These are phyloP conservation scores for Aplysina aerophoba DNA, from an alignment of 37 sponge, comb jelly and placozoan genomes.

Conservation along the genomic window DNA sequence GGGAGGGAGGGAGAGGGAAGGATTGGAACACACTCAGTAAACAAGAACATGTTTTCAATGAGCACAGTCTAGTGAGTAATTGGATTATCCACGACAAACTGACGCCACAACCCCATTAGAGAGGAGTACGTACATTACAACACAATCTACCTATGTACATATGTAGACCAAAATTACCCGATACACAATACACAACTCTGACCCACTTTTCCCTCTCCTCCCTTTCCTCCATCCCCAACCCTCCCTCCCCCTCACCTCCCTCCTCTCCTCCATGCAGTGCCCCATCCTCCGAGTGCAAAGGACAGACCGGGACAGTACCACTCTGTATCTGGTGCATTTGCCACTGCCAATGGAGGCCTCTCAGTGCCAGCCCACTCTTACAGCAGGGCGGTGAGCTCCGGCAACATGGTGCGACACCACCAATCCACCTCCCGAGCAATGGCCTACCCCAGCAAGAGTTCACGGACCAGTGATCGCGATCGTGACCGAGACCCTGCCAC, in stretches of 20 bases:
- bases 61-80: too few relatives aligned
- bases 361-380: too few relatives aligned
- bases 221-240: too few relatives aligned
- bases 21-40: too few relatives aligned
- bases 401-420: slow-evolving; percentile 6
- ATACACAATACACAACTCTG: too few relatives aligned
- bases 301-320: slow-evolving; percentile 18
- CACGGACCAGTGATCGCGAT: neutral
- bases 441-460: slow-evolving; percentile 19
- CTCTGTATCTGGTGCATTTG: slow-evolving; percentile 24
- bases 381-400: neutral
- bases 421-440: slow-evolving; percentile 8
- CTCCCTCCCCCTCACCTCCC: too few relatives aligned
- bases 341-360: neutral
- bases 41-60: too few relatives aligned
- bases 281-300: neutral
- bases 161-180: neutral
- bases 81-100: too few relatives aligned
- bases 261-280: too few relatives aligned
- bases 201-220: too few relatives aligned
- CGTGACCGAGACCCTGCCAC: slow-evolving; percentile 12
- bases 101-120: neutral
- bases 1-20: too few relatives aligned
- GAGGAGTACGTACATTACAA: neutral
- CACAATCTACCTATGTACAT: neutral